Evolutionary conservation across 2,113 vertebrate species (phyloP).

Genomic region (Gopherus evgoodei): DNA sequence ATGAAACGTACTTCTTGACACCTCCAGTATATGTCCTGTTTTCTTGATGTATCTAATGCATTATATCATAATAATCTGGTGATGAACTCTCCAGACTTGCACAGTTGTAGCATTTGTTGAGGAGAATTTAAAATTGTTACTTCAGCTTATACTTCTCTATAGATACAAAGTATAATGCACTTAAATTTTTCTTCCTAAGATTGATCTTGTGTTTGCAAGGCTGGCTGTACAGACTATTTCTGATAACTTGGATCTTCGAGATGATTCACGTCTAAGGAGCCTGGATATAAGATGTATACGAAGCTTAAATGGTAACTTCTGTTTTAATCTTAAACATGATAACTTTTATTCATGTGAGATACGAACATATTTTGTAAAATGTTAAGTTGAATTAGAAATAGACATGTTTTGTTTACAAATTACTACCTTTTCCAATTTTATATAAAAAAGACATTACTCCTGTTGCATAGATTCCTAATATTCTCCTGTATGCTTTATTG

Average conservation of each 20-base stretch:
- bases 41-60: background rate
- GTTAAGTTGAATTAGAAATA: background rate
- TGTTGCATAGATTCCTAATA: background rate
- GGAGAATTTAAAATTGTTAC: background rate
- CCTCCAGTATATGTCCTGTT: background rate
- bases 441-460: background rate
- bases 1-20: background rate
- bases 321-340: background rate
- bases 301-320: slow-evolving; percentile 91
- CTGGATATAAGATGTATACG: slow-evolving; percentile 97
- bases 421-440: background rate
- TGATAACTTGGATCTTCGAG: slow-evolving; percentile 94
- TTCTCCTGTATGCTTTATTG: background rate
- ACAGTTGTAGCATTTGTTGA: background rate
- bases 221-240: slow-evolving; percentile 90
- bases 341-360: background rate
- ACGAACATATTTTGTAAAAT: background rate
- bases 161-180: background rate
- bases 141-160: background rate
- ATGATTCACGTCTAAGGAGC: slow-evolving; percentile 91
- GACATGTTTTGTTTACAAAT: background rate
- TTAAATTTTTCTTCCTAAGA: slow-evolving; percentile 77
- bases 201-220: slow-evolving; percentile 97
- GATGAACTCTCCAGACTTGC: background rate
- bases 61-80: background rate